These are phyloP conservation scores for Brachionus rubens DNA, from an alignment of 1,140 invertebrate genomes.

Conservation along the genomic window DNA sequence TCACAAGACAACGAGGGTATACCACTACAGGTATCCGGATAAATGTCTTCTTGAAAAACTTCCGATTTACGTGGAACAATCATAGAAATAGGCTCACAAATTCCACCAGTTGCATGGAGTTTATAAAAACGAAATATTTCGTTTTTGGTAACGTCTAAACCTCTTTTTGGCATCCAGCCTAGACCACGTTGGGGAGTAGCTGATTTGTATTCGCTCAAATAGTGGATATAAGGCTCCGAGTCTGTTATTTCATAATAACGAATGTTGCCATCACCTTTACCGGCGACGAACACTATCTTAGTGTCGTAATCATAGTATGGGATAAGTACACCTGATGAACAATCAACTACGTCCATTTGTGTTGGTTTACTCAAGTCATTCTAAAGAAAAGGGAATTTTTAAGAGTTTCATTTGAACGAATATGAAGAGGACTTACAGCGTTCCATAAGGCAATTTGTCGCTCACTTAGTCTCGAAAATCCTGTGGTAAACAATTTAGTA, in stretches of 20 bases:
- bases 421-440: constrained; percentile 59
- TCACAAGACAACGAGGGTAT: constrained; percentile 68
- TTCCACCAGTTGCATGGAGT: constrained; percentile 73
- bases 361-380: constrained; percentile 74
- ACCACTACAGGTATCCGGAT: constrained; percentile 81
- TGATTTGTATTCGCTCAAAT: constrained; percentile 29
- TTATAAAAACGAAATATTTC: constrained; percentile 89
- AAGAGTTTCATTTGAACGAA: constrained; percentile 56
- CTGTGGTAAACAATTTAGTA: constrained; percentile 76
- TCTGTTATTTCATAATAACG: constrained; percentile 45
- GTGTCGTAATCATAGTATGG: constrained; percentile 90
- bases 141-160: constrained; percentile 74
- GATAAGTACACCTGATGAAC: constrained; percentile 83
- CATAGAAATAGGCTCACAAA: constrained; percentile 88
- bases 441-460: constrained; percentile 84
- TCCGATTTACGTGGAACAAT: constrained; percentile 70
- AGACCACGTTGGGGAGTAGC: constrained; percentile 34
- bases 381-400: constrained; percentile 57
- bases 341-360: constrained; percentile 77
- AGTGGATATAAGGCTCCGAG: constrained; percentile 25
- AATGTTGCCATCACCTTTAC: constrained; percentile 69
- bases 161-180: constrained; percentile 82
- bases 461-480: constrained; percentile 83
- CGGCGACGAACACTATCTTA: constrained; percentile 86
- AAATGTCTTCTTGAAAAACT: constrained; percentile 81